Conservation (phyloP, 2,113 vertebrate genomes). For the Hippocampus guttulatus region DNA sequence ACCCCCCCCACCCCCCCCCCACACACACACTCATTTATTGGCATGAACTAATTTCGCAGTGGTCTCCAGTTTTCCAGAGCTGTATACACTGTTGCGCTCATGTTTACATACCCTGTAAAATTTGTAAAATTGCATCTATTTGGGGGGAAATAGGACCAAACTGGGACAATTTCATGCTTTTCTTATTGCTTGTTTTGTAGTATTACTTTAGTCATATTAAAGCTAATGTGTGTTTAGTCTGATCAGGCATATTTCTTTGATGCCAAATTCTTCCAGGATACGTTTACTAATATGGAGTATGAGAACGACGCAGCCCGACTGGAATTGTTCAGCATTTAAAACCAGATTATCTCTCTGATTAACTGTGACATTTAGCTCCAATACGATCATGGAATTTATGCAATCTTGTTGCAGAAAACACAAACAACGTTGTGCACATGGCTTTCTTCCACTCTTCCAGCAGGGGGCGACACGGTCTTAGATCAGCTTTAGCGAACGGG, state of each 20-base stretch:
- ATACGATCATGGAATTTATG: too few species aligned
- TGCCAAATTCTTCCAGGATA: background rate
- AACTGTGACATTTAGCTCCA: too few species aligned
- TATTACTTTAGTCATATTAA: background rate
- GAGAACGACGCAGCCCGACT: background rate
- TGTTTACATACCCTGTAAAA: background rate
- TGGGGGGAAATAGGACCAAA: background rate
- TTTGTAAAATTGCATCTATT: background rate
- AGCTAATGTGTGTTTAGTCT: background rate
- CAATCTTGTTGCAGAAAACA: background rate
- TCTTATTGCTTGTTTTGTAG: background rate
- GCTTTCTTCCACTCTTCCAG: slow-evolving; percentile 46
- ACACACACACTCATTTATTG: background rate
- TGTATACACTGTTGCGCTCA: background rate
- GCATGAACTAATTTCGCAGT: background rate
- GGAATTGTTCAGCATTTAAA: background rate
- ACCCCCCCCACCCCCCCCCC: too few species aligned
- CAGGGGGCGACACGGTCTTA: slow-evolving; percentile 82
- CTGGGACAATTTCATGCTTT: too few species aligned
- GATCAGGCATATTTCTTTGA: background rate
- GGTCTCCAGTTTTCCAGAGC: background rate
- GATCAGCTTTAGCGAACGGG: slow-evolving; percentile 26
- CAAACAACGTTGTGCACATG: background rate
- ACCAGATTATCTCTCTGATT: background rate
- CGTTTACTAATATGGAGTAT: background rate